These are phyloP conservation scores for Caenorhabditis brenneri DNA, from an alignment of 1,140 invertebrate species.

Conservation along the genomic window DNA sequence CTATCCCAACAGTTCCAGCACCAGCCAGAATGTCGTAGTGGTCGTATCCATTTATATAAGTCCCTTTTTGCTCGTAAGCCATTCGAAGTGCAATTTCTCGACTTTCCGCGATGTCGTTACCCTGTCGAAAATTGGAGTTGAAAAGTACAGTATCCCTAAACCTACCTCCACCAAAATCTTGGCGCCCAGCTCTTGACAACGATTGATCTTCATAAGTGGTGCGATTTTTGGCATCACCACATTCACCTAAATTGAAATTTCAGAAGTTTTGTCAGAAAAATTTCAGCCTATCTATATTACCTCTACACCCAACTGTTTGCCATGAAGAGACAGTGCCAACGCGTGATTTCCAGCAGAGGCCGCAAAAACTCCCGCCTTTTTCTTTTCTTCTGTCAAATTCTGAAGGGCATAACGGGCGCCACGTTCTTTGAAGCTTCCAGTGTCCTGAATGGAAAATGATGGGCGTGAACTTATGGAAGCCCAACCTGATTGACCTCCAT, in stretches of 20 bases:
- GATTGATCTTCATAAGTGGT: slow-evolving; percentile 88
- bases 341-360: slow-evolving; percentile 91
- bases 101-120: slow-evolving; percentile 44
- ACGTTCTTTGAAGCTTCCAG: slow-evolving; percentile 89
- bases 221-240: slow-evolving; percentile 89
- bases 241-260: slow-evolving; percentile 75
- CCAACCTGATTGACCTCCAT: slow-evolving; percentile 84
- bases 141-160: neutral
- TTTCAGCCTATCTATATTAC: neutral
- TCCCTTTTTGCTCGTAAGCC: slow-evolving; percentile 41
- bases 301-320: slow-evolving; percentile 76
- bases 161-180: slow-evolving; percentile 80
- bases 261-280: neutral
- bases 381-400: slow-evolving; percentile 74
- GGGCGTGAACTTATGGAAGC: neutral
- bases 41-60: slow-evolving; percentile 74
- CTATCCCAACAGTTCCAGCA: slow-evolving; percentile 86
- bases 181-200: slow-evolving; percentile 82
- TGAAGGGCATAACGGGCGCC: slow-evolving; percentile 84
- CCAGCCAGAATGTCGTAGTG: slow-evolving; percentile 89
- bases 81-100: slow-evolving; percentile 46
- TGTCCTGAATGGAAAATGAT: slow-evolving; percentile 71
- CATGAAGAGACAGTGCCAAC: slow-evolving; percentile 84
- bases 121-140: no score
- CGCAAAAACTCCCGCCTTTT: slow-evolving; percentile 72